Base-by-base conservation (phyloP, 2,888 invertebrate genomes). In the Netelia fuscicornis region DNA sequence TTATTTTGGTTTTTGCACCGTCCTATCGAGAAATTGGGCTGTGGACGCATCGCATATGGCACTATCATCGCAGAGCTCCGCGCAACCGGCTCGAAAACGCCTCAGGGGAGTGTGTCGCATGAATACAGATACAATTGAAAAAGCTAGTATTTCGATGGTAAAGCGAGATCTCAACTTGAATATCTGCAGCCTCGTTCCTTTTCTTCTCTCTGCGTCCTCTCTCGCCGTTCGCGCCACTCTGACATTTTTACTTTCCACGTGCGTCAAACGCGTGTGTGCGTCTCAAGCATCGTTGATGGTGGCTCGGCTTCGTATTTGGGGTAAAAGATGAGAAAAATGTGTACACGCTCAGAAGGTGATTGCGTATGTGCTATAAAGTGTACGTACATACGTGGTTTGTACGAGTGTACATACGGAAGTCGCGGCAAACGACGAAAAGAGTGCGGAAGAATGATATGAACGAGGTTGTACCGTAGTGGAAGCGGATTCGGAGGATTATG, bases 241-340 rank as follows among this genome's bases (percentile, higher is more conserved):
- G 67, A 77, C 71, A 72, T 78, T 78, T 83, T 72, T 83, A 17
- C 13, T 60, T 30, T 56, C 25, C 48, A 25, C 65, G 42, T 56
- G 25, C 52, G 20, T 60, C 52, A 44, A 42, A 68, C 30, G 23
- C 62, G 60, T 58, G 65, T 62, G 25, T n/a, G 17, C 13, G 62
- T 48, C 42, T 64, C 64, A 75, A 78, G 72, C 67, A 42, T 58
- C 13, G 42, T 79, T 30, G 65, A 58, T 72, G 65, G 42, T 67
- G 67, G 67, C 67, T 83, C 67, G 72, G 72, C 72, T 77, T 77
- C 52, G 52, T 74, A 74, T 78, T 72, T 68, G 58, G 56, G 42
- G 72, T 74, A 78, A 74, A 83, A 62, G 72, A 78, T 78, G 83
- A 78, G 83, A 76, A 83, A 74, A 62, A 78, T 72, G 74, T 72